Percentiles rank a stretch among this genome's conserved stretches.
Evolutionary conservation across 2,888 invertebrate species (phyloP).

Genomic region (Tachystola acroxantha): DNA sequence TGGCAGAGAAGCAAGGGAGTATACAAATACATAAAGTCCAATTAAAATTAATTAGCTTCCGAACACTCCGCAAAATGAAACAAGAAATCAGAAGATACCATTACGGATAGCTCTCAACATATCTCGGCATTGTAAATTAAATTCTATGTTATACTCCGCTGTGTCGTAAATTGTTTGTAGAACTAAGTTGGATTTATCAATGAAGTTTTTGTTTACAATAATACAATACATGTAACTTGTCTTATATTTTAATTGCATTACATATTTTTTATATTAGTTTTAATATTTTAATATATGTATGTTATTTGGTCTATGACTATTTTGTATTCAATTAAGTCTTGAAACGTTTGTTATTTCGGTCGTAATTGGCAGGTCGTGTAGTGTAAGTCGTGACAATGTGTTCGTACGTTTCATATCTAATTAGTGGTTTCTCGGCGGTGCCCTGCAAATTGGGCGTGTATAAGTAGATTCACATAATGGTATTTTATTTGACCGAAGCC

Average conservation of each 20-base stretch:
- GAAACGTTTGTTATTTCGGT: slow-evolving; percentile 3
- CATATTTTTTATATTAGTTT: neutral
- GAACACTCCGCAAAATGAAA: slow-evolving; percentile 61
- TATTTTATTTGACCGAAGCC: neutral
- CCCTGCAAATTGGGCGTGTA: slow-evolving; percentile 19
- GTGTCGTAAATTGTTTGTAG: neutral
- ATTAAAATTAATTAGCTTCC: slow-evolving; percentile 74
- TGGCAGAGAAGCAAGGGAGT: neutral
- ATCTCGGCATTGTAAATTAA: neutral
- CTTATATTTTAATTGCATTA: neutral
- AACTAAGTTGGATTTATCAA: neutral
- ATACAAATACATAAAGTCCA: slow-evolving; percentile 32
- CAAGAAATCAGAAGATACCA: slow-evolving; percentile 69
- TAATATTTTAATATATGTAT: no score
- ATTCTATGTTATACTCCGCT: neutral
- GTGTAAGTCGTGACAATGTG: slow-evolving; percentile 6
- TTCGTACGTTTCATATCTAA: slow-evolving; percentile 13
- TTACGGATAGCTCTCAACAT: slow-evolving; percentile 36
- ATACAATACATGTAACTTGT: no score
- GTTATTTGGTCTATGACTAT: no score
- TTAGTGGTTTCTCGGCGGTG: slow-evolving; percentile 18
- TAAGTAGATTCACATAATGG: neutral
- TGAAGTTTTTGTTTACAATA: slow-evolving; percentile 2
- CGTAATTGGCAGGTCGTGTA: slow-evolving; percentile 14
- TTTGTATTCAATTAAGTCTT: no score